Evolutionary conservation across 92 coral and sea anemone species (phyloP), one percentile per base, ranked within the genome.

Genomic region (Desmophyllum pertusum): DNA sequence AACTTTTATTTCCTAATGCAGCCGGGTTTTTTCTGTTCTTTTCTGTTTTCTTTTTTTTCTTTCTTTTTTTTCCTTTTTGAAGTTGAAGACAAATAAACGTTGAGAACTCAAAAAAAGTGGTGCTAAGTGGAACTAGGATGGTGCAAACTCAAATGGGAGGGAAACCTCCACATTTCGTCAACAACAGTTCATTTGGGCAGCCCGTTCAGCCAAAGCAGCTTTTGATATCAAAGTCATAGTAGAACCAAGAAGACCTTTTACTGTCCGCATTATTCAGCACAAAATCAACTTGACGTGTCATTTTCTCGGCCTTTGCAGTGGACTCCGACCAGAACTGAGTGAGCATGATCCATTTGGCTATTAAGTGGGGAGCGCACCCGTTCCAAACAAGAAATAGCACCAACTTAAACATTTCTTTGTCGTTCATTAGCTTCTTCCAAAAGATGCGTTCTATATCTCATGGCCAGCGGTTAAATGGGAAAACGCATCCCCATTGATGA

Each of bases 261-360:
- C 43, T 42, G 14, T 76, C 81, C 83, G 35, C 45, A 41, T 84
- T 76, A 4, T 61, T 55, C 2, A 84, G 18, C 2, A 84, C 41
- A 43, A 37, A 75, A 31, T 84, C 88, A 37, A 84, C 42, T 84
- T 75, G 83, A n/a, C 83, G 19, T 37, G 68, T 65, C 14, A 62
- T 76, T 30, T 84, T 84, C 61, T 84, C 83, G 2, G 27, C 75
- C 50, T 76, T 41, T 62, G 76, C 23, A 36, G 75, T n/a, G n/a
- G n/a, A n/a, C n/a, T n/a, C n/a, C 29, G 52, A 67, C 55, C 70
- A 67, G n/a, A 43, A 66, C 68, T 81, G 76, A 29, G 77, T 27
- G 7, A 63, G 64, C 1, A 64, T 6, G 70, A 75, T 74, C 88
- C 88, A 84, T 9, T 46, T 65, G 31, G 74, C 29, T 33, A 73